Conservation (phyloP, 1,140 invertebrate genomes). For the Nixonia krombeini region DNA sequence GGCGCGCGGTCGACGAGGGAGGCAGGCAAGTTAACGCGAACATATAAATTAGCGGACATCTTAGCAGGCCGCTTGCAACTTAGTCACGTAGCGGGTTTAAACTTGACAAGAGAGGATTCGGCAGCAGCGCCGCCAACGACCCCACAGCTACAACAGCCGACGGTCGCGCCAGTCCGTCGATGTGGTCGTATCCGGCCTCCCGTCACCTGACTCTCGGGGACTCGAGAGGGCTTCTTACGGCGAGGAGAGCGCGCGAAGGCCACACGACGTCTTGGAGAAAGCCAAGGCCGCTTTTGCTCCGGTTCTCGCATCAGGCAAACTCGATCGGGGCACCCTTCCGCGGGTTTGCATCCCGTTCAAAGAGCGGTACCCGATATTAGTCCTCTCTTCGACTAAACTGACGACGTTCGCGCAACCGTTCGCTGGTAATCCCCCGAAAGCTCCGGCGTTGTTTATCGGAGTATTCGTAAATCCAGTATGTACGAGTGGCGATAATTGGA, state of each 20-base stretch:
- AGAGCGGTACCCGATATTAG: too few species aligned
- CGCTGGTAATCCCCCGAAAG: too few species aligned
- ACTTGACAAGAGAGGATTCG: conserved; percentile 67
- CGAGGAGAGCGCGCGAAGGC: background rate
- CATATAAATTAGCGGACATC: conserved; percentile 72
- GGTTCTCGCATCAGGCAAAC: background rate
- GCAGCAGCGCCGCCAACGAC: conserved; percentile 20
- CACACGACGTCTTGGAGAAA: background rate
- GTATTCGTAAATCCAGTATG: too few species aligned
- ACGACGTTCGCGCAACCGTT: too few species aligned
- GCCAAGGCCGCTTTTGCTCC: conserved; percentile 7
- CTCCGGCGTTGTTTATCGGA: too few species aligned
- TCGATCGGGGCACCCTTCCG: conserved; percentile 10
- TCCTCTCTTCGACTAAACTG: too few species aligned
- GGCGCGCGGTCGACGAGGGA: conserved; percentile 50
- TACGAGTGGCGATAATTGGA: too few species aligned
- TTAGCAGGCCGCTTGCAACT: conserved; percentile 72
- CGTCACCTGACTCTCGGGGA: conserved; percentile 19
- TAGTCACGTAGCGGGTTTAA: conserved; percentile 72
- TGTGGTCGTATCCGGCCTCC: too few species aligned
- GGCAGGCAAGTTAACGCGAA: conserved; percentile 71
- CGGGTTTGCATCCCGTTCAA: conserved; percentile 15
- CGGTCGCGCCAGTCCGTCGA: too few species aligned
- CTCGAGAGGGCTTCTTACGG: conserved; percentile 12
- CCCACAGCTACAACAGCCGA: conserved; percentile 24